Conservation (phyloP, 1,140 invertebrate species). For the Drosophila pectinifera region DNA sequence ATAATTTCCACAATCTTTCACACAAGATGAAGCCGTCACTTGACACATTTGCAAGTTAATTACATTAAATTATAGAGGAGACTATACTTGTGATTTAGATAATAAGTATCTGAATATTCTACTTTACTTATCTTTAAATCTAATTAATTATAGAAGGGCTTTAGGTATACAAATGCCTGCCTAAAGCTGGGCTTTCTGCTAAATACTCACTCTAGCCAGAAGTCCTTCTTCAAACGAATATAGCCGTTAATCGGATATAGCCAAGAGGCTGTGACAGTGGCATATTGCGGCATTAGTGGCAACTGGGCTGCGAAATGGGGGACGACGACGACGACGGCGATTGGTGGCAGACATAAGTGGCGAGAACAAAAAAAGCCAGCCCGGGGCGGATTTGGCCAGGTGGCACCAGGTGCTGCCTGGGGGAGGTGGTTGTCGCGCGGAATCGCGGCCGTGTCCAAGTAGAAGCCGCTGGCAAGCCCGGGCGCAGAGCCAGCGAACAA, state of each 20-base stretch:
- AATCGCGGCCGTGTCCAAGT: slow-evolving; percentile 57
- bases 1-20: slow-evolving; percentile 50
- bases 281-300: background rate
- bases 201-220: background rate
- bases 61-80: slow-evolving; percentile 7
- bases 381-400: slow-evolving; percentile 41
- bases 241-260: slow-evolving; percentile 4
- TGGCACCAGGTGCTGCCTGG: slow-evolving; percentile 7
- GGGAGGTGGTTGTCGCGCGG: slow-evolving; percentile 20
- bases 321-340: background rate
- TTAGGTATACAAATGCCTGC: background rate
- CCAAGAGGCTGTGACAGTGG: slow-evolving; percentile 8
- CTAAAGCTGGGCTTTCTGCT: background rate
- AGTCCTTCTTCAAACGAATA: slow-evolving; percentile 11
- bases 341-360: slow-evolving; percentile 17
- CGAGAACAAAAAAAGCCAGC: slow-evolving; percentile 24
- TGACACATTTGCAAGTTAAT: slow-evolving; percentile 28
- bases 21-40: slow-evolving; percentile 44
- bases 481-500: slow-evolving; percentile 76
- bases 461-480: slow-evolving; percentile 30
- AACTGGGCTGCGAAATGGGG: slow-evolving; percentile 19
- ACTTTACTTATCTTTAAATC: background rate
- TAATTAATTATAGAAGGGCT: background rate
- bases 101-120: too few relatives aligned
- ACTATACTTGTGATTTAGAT: background rate